These are phyloP conservation scores for Troides oblongomaculatus DNA, from an alignment of 2,888 invertebrate genomes.

Conservation along the genomic window DNA sequence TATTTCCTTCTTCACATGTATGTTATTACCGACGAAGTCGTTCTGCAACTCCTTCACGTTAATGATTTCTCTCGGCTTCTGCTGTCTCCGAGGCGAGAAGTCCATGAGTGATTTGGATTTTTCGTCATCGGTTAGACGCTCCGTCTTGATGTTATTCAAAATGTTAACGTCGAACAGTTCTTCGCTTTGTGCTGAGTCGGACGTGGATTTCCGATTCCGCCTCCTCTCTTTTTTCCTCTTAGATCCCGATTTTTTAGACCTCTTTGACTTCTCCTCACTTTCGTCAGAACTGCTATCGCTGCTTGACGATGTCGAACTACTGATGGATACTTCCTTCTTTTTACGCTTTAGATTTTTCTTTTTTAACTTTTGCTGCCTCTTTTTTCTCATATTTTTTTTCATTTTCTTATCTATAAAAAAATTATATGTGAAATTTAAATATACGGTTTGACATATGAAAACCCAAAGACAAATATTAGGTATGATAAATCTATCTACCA, in stretches of 20 bases:
- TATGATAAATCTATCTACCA: slow-evolving; percentile 37
- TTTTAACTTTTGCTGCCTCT: slow-evolving; percentile 56
- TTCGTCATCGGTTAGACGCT: slow-evolving; percentile 67
- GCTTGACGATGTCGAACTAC: slow-evolving; percentile 44
- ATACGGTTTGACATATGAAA: too few relatives aligned
- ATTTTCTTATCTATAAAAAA: slow-evolving; percentile 49
- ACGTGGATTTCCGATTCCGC: slow-evolving; percentile 48
- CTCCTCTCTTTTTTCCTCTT: slow-evolving; percentile 44
- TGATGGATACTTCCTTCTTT: slow-evolving; percentile 57
- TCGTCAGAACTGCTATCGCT: slow-evolving; percentile 44
- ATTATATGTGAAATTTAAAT: not conserved
- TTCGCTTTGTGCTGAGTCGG: slow-evolving; percentile 55
- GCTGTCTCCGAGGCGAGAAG: slow-evolving; percentile 54
- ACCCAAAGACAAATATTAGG: too few relatives aligned
- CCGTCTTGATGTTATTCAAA: slow-evolving; percentile 70
- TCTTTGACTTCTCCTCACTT: slow-evolving; percentile 38
- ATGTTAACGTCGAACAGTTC: slow-evolving; percentile 68
- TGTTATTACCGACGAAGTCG: slow-evolving; percentile 65
- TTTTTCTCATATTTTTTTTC: slow-evolving; percentile 59
- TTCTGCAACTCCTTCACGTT: slow-evolving; percentile 72
- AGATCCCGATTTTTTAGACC: slow-evolving; percentile 39
- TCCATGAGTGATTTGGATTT: slow-evolving; percentile 45
- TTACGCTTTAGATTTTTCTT: slow-evolving; percentile 59
- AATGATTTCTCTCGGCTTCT: slow-evolving; percentile 65
- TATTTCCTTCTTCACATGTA: slow-evolving; percentile 62